phyloP scores from a whole-genome alignment of 2,113 vertebrate genomes.

The Pomatostomus ruficeps region DNA sequence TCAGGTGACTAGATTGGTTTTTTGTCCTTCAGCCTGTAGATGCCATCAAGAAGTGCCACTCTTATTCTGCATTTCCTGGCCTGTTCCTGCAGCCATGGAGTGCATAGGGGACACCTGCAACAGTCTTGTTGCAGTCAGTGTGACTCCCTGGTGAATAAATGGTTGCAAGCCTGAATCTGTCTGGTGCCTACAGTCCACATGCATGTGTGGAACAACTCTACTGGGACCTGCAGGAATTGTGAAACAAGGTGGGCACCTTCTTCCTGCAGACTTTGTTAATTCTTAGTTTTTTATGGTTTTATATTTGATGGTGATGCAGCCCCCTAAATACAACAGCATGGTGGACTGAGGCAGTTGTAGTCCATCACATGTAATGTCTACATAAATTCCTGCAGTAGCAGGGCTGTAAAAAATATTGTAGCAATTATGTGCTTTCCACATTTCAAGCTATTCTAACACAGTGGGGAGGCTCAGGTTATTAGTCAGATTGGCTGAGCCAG shows the following conservation, averaged over 20 bases:
- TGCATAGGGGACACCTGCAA: not conserved
- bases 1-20: not conserved
- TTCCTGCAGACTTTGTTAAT: not conserved
- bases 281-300: not conserved
- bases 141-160: not conserved
- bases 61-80: not conserved
- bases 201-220: accelerated
- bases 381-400: not conserved
- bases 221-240: not conserved
- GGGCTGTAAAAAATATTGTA: not conserved
- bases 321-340: not conserved
- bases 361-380: accelerated
- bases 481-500: not conserved
- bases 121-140: accelerated
- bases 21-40: not conserved
- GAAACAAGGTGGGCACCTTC: not conserved
- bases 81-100: not conserved
- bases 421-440: not conserved
- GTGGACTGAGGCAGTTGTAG: not conserved
- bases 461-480: not conserved
- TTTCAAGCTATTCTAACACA: not conserved
- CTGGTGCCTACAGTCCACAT: not conserved
- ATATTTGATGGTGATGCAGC: not conserved
- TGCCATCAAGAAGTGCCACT: not conserved
- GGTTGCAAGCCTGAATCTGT: not conserved